Evolutionary conservation across 2,797 vertebrate species (phyloP), one percentile per base, ranked within the genome.

Genomic region (Sebastes steindachneri): DNA sequence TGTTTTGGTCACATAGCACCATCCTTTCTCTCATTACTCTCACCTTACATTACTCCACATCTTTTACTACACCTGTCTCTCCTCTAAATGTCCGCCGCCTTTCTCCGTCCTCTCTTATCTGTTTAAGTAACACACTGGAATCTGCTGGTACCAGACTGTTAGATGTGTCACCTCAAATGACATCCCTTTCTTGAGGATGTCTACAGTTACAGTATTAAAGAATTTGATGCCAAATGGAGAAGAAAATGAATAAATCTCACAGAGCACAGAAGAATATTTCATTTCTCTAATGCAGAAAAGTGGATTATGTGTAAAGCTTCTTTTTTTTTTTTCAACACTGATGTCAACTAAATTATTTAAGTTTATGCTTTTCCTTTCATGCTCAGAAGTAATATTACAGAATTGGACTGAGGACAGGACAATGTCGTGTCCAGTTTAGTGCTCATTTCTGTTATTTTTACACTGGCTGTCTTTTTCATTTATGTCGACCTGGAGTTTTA

Each of bases 301-400:
- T 71, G 66, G 85, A 89, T 89, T 75, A 87, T 64, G 65, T 70
- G n/a, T 75, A 15, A 85, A 73, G 71, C 53, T 73, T 86, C 1
- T 65, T 69, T 76, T 48, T 59, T 53, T 14, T 45, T 45, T 45
- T 45, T 11, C 15, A 4, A 37, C 70, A 45, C 68, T 71, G 68
- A 73, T 35, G 11, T 83, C 70, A 83, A 73, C 66, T 75, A 71
- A 85, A 75, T 75, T 33, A 64, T 82, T 87, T 17, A 68, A 83
- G 69, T 82, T 71, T 37, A 35, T 73, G 4, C 9, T 73, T 83
- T 73, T 69, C 55, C 41, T 73, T 78, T 75, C 12, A 33, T 73
- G 62, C 63, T 77, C 17, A 48, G 17, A 58, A 51, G 37, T 57
- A 86, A 62, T 76, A 53, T 71, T 77, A 33, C 11, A 72, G 33